phyloP scores from a whole-genome alignment of 2,113 vertebrate species.

The Laticauda laticaudata region DNA sequence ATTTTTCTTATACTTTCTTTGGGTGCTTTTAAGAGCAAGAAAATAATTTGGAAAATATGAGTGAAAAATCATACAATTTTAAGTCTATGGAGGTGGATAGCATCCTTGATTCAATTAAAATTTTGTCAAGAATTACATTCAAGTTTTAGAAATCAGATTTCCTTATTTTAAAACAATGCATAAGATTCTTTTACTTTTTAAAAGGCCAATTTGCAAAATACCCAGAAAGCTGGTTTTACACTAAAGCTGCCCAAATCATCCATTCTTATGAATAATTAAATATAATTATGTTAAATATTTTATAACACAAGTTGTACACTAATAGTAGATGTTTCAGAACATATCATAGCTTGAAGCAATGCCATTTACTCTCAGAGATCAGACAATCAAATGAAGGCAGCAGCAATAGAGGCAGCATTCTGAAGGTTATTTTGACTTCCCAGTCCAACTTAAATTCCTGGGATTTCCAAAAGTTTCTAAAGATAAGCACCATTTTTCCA shows the following conservation, averaged over 20 bases:
- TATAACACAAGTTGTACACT: background rate
- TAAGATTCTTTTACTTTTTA: slow-evolving; percentile 50
- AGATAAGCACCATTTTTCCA: background rate
- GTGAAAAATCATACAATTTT: slow-evolving; percentile 62
- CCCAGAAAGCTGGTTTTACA: slow-evolving; percentile 49
- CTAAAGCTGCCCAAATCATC: slow-evolving; percentile 21
- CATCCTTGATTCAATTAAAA: slow-evolving; percentile 40
- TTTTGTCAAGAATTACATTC: slow-evolving; percentile 51
- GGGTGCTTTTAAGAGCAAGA: slow-evolving; percentile 51
- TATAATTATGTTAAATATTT: background rate
- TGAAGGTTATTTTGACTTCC: background rate
- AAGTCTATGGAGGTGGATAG: slow-evolving; percentile 57
- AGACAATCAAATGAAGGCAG: background rate
- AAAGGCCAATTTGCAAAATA: slow-evolving; percentile 47
- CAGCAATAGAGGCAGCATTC: background rate
- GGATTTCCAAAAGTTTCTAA: background rate
- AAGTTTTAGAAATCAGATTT: slow-evolving; percentile 55
- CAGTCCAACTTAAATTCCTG: background rate
- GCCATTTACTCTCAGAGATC: background rate
- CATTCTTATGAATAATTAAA: background rate
- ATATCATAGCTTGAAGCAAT: background rate
- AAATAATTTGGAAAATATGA: slow-evolving; percentile 48
- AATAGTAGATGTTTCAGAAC: background rate
- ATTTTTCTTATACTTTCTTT: slow-evolving; percentile 60
- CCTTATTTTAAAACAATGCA: slow-evolving; percentile 49